Evolutionary conservation across 1,140 invertebrate species (phyloP).

Genomic region (Aphelinus atriplicis): DNA sequence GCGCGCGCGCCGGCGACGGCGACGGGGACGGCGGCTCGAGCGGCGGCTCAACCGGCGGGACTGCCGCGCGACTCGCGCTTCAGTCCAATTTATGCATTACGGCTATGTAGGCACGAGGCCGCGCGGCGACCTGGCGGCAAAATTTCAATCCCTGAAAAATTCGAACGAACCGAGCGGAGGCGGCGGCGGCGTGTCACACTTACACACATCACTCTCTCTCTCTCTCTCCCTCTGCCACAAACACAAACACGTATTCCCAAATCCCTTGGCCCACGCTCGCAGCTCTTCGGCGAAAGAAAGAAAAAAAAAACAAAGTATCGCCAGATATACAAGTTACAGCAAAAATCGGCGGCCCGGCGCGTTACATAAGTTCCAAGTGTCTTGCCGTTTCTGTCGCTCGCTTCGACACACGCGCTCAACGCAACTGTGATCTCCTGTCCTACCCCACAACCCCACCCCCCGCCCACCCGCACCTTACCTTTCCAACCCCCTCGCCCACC

Average conservation of each 20-base stretch:
- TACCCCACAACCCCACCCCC: too few species aligned
- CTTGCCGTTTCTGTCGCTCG: too few species aligned
- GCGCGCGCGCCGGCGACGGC: background rate
- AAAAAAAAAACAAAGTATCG: too few species aligned
- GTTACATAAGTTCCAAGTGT: too few species aligned
- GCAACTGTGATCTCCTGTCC: too few species aligned
- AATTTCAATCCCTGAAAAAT: conserved; percentile 27
- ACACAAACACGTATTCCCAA: background rate
- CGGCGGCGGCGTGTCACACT: background rate
- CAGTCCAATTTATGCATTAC: conserved; percentile 69
- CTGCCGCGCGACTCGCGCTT: conserved; percentile 54
- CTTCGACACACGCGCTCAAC: too few species aligned
- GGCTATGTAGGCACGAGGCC: conserved; percentile 67
- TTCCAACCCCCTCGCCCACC: background rate
- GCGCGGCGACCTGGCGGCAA: conserved; percentile 40
- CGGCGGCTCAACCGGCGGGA: conserved; percentile 48
- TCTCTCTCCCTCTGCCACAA: background rate
- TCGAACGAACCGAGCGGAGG: conserved; percentile 1
- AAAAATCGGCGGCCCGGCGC: too few species aligned
- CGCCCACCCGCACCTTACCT: background rate
- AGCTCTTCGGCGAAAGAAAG: too few species aligned
- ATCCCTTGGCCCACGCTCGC: too few species aligned
- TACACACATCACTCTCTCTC: conserved; percentile 27
- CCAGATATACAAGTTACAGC: too few species aligned
- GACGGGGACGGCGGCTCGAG: background rate